phyloP scores from a whole-genome alignment of 2,888 invertebrate species.

The Dynastes maya region DNA sequence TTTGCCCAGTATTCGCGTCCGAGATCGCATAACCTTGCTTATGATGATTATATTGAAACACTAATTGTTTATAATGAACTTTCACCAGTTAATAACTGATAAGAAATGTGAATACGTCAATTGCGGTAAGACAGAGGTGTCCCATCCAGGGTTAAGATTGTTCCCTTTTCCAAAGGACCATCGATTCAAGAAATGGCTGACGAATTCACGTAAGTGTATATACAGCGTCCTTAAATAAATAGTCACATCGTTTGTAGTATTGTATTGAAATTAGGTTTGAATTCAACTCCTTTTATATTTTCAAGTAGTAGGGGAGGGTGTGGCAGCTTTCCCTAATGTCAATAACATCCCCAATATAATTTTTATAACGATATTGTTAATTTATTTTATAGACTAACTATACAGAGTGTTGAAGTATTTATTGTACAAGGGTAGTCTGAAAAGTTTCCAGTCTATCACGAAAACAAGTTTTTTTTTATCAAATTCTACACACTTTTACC shows the following conservation, averaged over 20 bases:
- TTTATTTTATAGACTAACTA: not conserved
- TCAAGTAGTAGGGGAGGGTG: not conserved
- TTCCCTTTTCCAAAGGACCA: conserved; percentile 36
- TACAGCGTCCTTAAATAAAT: not conserved
- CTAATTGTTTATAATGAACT: not conserved
- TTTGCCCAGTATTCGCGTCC: too few relatives aligned
- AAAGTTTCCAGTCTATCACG: too few relatives aligned
- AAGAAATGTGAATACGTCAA: conserved; percentile 35
- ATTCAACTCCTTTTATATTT: too few relatives aligned
- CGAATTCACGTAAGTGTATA: conserved; percentile 34
- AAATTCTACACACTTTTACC: too few relatives aligned
- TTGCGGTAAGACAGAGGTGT: conserved; percentile 25
- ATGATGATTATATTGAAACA: not conserved
- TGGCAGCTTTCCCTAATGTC: too few relatives aligned
- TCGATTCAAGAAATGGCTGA: conserved; percentile 32
- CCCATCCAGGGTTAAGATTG: conserved; percentile 27
- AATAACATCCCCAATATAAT: too few relatives aligned
- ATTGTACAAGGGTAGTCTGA: too few relatives aligned
- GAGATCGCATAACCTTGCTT: too few relatives aligned
- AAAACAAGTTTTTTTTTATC: too few relatives aligned
- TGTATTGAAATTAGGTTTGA: too few relatives aligned
- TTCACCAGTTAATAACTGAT: conserved; percentile 25
- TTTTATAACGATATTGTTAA: not conserved
- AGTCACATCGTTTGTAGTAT: too few relatives aligned
- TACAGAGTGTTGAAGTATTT: too few relatives aligned